Percentiles rank a stretch among this genome's conserved stretches.
These are phyloP conservation scores for Drosophila grimshawi DNA, from an alignment of 1,140 invertebrate genomes.

Conservation along the genomic window DNA sequence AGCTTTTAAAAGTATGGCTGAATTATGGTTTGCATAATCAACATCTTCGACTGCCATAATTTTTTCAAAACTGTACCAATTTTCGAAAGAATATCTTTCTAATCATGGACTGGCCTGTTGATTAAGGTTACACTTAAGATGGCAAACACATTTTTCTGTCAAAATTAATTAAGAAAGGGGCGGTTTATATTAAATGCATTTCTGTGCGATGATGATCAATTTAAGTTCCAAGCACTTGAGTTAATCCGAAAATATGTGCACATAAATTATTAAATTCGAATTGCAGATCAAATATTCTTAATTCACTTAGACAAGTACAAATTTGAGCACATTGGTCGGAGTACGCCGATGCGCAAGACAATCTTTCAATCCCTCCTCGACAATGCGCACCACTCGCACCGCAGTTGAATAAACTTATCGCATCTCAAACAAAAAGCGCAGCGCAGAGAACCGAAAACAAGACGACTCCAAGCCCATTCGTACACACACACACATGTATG, in stretches of 20 bases:
- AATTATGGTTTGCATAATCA: too few species aligned
- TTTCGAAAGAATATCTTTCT: too few species aligned
- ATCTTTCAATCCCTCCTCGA: slow-evolving; percentile 72
- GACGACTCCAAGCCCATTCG: slow-evolving; percentile 35
- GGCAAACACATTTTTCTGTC: background rate
- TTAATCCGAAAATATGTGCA: slow-evolving; percentile 6
- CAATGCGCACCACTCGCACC: slow-evolving; percentile 27
- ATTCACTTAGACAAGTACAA: slow-evolving; percentile 1
- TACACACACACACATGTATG: background rate
- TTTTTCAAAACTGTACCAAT: too few species aligned
- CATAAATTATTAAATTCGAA: slow-evolving; percentile 35
- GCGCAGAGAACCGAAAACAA: slow-evolving; percentile 19
- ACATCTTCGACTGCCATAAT: too few species aligned
- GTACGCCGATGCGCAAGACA: slow-evolving; percentile 40
- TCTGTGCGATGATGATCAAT: background rate
- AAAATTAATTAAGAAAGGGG: background rate
- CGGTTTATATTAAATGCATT: background rate
- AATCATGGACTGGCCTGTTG: too few species aligned
- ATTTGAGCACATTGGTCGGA: slow-evolving; percentile 48
- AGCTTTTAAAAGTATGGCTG: too few species aligned
- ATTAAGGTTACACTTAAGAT: too few species aligned
- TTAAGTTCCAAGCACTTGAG: background rate
- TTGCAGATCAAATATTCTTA: slow-evolving; percentile 38
- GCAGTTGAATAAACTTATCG: slow-evolving; percentile 33
- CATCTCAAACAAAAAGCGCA: slow-evolving; percentile 78